Evolutionary conservation across 1,140 invertebrate species (phyloP).

Genomic region (Nasonia vitripennis): DNA sequence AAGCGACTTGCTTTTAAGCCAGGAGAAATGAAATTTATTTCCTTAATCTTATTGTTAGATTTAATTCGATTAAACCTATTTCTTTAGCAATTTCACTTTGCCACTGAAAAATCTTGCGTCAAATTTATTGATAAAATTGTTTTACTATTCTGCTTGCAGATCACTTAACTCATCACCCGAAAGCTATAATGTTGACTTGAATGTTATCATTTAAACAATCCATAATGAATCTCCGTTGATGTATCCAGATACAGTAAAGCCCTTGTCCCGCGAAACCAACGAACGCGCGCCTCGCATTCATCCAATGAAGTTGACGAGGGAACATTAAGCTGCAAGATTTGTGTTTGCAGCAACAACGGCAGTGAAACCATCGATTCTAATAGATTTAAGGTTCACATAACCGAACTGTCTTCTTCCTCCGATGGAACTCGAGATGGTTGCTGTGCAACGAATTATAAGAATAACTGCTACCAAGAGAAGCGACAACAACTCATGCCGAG

Average conservation of each 20-base stretch:
- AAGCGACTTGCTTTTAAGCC: slow-evolving; percentile 23
- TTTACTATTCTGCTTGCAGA: slow-evolving; percentile 64
- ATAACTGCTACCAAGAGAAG: not conserved
- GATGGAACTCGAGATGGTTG: not conserved
- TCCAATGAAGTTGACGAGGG: not conserved
- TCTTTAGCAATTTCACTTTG: not conserved
- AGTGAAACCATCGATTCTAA: not conserved
- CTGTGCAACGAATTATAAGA: not conserved
- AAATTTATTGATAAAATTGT: not conserved
- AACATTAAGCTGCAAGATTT: not conserved
- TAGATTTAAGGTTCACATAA: slow-evolving; percentile 4
- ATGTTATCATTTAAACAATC: slow-evolving; percentile 66
- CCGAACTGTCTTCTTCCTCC: not conserved
- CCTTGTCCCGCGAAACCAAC: not conserved
- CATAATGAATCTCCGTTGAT: slow-evolving; percentile 46
- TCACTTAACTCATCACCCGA: slow-evolving; percentile 71
- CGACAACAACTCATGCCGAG: not conserved
- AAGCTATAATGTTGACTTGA: slow-evolving; percentile 71
- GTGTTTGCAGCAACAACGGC: not conserved
- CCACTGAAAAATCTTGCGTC: not conserved
- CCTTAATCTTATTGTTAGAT: not conserved
- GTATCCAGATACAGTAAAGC: slow-evolving; percentile 34
- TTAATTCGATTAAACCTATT: too few species aligned
- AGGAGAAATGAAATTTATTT: not conserved
- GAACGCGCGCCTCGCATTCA: not conserved